phyloP scores from a whole-genome alignment of 2,888 invertebrate species.

The Sarcophaga caerulescens region DNA sequence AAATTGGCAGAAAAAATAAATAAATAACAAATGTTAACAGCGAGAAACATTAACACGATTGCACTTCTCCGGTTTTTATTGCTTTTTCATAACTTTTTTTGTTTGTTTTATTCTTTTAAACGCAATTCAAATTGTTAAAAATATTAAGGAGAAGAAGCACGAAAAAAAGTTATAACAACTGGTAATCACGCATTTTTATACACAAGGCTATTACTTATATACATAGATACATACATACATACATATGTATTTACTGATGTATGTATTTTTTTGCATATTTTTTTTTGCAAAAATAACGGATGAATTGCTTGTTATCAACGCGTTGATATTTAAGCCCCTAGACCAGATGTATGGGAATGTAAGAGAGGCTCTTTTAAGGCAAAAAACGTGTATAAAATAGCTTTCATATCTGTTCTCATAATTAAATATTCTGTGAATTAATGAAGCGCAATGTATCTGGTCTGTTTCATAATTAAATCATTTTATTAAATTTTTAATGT shows the following conservation, averaged over 20 bases:
- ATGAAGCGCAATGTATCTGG: background rate
- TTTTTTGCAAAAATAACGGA: background rate
- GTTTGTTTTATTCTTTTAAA: background rate
- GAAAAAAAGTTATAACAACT: conserved; percentile 19
- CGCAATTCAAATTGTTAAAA: conserved; percentile 31
- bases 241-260: too few relatives aligned
- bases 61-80: conserved; percentile 6
- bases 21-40: conserved; percentile 25
- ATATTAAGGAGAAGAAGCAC: background rate
- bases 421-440: conserved; percentile 19
- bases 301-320: background rate
- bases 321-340: background rate
- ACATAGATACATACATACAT: conserved; percentile 3
- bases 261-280: too few relatives aligned
- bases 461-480: conserved; percentile 2
- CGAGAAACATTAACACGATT: conserved; percentile 24
- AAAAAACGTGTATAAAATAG: background rate
- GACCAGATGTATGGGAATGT: too few relatives aligned
- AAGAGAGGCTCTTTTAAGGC: background rate
- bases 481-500: background rate
- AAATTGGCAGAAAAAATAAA: background rate
- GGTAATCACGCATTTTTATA: conserved; percentile 39
- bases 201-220: background rate
- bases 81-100: background rate
- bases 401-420: conserved; percentile 4